Evolutionary conservation across 1,140 invertebrate species (phyloP).

Genomic region (Polypedilum vanderplanki): DNA sequence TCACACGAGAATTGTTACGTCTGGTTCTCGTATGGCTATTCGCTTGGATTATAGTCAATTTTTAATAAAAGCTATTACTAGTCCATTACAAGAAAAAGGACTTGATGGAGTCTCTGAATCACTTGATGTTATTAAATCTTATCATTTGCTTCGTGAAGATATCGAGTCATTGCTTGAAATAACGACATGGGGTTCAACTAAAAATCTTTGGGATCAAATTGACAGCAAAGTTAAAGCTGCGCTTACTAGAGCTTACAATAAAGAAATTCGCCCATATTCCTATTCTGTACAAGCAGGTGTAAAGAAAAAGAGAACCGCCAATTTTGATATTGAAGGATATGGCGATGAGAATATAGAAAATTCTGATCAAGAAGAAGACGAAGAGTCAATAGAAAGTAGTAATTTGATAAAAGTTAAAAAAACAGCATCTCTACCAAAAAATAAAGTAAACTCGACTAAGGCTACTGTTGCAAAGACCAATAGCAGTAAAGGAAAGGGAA

Average conservation of each 20-base stretch:
- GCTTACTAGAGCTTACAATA: slow-evolving; percentile 88
- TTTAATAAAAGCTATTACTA: slow-evolving; percentile 62
- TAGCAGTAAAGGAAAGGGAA: neutral
- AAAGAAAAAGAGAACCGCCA: slow-evolving; percentile 51
- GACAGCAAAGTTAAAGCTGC: slow-evolving; percentile 86
- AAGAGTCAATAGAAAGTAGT: slow-evolving; percentile 58
- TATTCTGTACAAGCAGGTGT: slow-evolving; percentile 55
- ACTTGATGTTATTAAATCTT: slow-evolving; percentile 69
- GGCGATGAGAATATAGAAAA: slow-evolving; percentile 45
- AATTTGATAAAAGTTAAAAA: slow-evolving; percentile 67
- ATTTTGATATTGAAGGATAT: slow-evolving; percentile 43
- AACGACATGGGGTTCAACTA: slow-evolving; percentile 70
- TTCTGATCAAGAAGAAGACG: slow-evolving; percentile 49
- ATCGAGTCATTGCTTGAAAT: slow-evolving; percentile 81
- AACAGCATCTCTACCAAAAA: slow-evolving; percentile 31
- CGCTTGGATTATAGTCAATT: slow-evolving; percentile 75
- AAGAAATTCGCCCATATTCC: slow-evolving; percentile 62
- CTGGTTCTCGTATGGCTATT: slow-evolving; percentile 67
- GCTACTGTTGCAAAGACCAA: neutral
- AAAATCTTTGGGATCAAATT: slow-evolving; percentile 66
- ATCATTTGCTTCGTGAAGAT: slow-evolving; percentile 84
- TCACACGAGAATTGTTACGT: slow-evolving; percentile 76
- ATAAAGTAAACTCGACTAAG: slow-evolving; percentile 31
- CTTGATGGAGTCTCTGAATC: slow-evolving; percentile 65
- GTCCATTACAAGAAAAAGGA: slow-evolving; percentile 63